Evolutionary conservation across 2,888 invertebrate species (phyloP).

Genomic region (Cheilosia vernalis): DNA sequence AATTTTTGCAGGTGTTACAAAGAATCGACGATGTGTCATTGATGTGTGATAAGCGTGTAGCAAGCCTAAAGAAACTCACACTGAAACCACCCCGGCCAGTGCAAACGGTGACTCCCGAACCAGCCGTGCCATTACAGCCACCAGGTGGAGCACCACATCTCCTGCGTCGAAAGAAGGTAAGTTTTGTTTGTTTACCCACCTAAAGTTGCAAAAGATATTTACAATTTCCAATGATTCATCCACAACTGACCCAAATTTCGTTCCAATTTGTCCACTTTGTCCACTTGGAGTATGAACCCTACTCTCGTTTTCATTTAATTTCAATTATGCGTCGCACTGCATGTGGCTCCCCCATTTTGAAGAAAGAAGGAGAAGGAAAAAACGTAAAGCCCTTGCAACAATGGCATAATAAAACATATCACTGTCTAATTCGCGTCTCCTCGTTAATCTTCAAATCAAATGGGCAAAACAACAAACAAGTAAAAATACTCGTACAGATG

Average conservation of each 20-base stretch:
- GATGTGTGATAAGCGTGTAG: constrained; percentile 94
- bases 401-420: constrained; percentile 57
- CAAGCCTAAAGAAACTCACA: constrained; percentile 88
- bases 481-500: background rate
- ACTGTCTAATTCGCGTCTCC: constrained; percentile 50
- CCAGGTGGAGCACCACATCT: constrained; percentile 85
- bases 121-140: constrained; percentile 85
- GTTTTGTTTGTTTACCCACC: constrained; percentile 56
- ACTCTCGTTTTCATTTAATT: constrained; percentile 2
- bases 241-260: constrained; percentile 42
- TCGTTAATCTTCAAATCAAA: constrained; percentile 58
- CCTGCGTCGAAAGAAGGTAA: constrained; percentile 82
- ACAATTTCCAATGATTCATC: constrained; percentile 19
- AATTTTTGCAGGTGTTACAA: constrained; percentile 89
- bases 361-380: background rate
- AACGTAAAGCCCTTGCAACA: constrained; percentile 41
- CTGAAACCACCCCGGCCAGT: constrained; percentile 90
- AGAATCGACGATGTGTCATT: constrained; percentile 96
- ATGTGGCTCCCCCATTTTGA: background rate
- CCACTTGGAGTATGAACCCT: background rate
- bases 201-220: background rate
- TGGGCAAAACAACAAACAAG: constrained; percentile 25
- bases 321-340: too few relatives aligned
- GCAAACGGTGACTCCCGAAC: constrained; percentile 92
- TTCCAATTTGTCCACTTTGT: constrained; percentile 36